phyloP scores from a whole-genome alignment of 2,888 invertebrate species.

The Hirtodrosophila alboralis region DNA sequence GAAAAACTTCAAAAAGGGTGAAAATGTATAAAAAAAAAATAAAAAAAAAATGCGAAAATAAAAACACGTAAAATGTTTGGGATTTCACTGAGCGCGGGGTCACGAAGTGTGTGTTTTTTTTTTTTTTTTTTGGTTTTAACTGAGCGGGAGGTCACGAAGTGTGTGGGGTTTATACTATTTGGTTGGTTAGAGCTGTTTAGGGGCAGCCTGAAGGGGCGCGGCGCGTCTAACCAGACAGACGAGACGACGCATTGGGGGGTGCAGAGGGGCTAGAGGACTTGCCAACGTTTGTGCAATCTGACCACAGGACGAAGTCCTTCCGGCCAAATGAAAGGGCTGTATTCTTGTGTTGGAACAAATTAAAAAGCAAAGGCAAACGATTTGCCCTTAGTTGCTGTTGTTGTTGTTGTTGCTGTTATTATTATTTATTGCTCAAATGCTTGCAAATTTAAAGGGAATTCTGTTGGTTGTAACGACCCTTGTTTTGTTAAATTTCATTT shows the following conservation, averaged over 20 bases:
- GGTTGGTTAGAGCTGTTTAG: slow-evolving; percentile 24
- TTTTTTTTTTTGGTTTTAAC: no score
- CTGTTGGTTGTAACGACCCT: slow-evolving; percentile 13
- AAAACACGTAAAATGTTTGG: slow-evolving; percentile 48
- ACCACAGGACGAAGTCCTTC: slow-evolving; percentile 41
- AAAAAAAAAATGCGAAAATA: slow-evolving; percentile 13
- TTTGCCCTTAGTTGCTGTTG: slow-evolving; percentile 22
- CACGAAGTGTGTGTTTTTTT: no score
- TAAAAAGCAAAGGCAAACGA: slow-evolving; percentile 47
- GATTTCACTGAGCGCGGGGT: not conserved
- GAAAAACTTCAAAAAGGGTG: slow-evolving; percentile 37
- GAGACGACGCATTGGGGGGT: slow-evolving; percentile 42
- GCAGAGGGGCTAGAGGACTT: not conserved
- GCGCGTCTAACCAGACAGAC: slow-evolving; percentile 47
- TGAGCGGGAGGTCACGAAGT: no score
- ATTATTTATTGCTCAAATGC: slow-evolving; percentile 35
- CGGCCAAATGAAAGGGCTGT: slow-evolving; percentile 42
- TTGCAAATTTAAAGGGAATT: slow-evolving; percentile 26
- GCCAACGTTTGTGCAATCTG: slow-evolving; percentile 44
- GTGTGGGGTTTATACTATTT: slow-evolving; percentile 27
- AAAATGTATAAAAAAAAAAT: slow-evolving; percentile 37
- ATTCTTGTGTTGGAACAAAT: slow-evolving; percentile 34
- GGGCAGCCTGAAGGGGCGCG: slow-evolving; percentile 8
- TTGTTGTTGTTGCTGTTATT: slow-evolving; percentile 22
- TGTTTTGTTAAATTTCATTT: slow-evolving; percentile 32